Conservation (phyloP, 2,888 invertebrate genomes). For the Sabatieria punctata region DNA sequence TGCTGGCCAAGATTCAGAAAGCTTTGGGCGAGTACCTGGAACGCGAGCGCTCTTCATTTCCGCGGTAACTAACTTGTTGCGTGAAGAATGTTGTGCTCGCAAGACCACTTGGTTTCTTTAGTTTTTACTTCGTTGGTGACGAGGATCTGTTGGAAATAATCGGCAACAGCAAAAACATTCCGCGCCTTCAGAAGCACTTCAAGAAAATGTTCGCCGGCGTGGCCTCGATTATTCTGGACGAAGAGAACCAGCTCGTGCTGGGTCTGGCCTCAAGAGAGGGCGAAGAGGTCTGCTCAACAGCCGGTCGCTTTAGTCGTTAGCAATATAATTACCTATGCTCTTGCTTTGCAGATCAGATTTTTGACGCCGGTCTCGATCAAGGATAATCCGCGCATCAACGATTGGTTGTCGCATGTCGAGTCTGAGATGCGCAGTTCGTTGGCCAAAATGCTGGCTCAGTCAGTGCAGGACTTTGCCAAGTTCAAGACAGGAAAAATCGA, state of each 20-base stretch:
- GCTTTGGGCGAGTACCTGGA: slow-evolving; percentile 98
- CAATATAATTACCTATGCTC: not conserved
- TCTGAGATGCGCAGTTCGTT: slow-evolving; percentile 90
- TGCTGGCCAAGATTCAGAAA: slow-evolving; percentile 95
- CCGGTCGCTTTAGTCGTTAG: not conserved
- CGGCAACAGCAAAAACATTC: slow-evolving; percentile 96
- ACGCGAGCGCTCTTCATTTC: slow-evolving; percentile 89
- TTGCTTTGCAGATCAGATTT: not conserved
- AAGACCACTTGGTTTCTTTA: too few species aligned
- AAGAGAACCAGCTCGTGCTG: slow-evolving; percentile 52
- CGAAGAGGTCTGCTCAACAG: slow-evolving; percentile 70
- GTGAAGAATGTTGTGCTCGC: too few species aligned
- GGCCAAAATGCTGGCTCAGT: slow-evolving; percentile 72
- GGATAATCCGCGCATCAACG: slow-evolving; percentile 93
- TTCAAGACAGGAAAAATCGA: slow-evolving; percentile 66
- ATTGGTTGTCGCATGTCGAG: slow-evolving; percentile 89
- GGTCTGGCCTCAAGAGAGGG: slow-evolving; percentile 91
- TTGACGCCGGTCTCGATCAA: slow-evolving; percentile 70
- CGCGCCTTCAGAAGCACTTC: slow-evolving; percentile 93
- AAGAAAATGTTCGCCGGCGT: slow-evolving; percentile 99
- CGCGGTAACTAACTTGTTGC: too few species aligned
- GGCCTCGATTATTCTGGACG: slow-evolving; percentile 71
- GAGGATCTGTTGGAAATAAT: slow-evolving; percentile 98
- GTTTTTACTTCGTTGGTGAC: slow-evolving; percentile 98
- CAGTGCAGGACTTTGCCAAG: slow-evolving; percentile 60